Evolutionary conservation across 2,888 invertebrate genomes (phyloP).

Genomic region (Nomada lathburiana): DNA sequence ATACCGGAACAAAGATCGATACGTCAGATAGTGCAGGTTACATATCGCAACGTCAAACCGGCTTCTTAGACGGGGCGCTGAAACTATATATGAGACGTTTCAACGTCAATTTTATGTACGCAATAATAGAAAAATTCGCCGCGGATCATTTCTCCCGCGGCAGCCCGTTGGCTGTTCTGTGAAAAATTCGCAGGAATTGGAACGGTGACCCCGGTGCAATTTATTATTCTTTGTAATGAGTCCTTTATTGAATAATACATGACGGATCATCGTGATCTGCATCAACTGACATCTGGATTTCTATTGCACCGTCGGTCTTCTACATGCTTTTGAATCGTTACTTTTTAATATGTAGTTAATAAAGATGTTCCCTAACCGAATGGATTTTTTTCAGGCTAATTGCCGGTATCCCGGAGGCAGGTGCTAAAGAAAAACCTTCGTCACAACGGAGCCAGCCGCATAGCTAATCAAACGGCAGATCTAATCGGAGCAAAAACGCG

Average conservation of each 20-base stretch:
- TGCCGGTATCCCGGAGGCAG: conserved; percentile 13
- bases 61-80: background rate
- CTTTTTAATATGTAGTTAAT: no score
- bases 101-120: background rate
- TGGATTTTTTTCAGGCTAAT: conserved; percentile 28
- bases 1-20: conserved; percentile 9
- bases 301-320: background rate
- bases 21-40: background rate
- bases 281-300: background rate
- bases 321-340: no score
- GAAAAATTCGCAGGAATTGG: background rate
- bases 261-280: background rate
- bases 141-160: background rate
- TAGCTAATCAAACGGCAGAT: conserved; percentile 4
- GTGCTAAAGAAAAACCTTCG: conserved; percentile 1
- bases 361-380: background rate
- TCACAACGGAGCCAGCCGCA: background rate
- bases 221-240: background rate
- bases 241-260: background rate
- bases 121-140: background rate
- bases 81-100: background rate
- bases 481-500: background rate
- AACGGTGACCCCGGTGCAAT: conserved; percentile 3
- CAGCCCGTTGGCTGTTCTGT: background rate
- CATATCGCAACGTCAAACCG: background rate